Conservation (phyloP, 1,140 invertebrate species). For the Papilio xuthus region DNA sequence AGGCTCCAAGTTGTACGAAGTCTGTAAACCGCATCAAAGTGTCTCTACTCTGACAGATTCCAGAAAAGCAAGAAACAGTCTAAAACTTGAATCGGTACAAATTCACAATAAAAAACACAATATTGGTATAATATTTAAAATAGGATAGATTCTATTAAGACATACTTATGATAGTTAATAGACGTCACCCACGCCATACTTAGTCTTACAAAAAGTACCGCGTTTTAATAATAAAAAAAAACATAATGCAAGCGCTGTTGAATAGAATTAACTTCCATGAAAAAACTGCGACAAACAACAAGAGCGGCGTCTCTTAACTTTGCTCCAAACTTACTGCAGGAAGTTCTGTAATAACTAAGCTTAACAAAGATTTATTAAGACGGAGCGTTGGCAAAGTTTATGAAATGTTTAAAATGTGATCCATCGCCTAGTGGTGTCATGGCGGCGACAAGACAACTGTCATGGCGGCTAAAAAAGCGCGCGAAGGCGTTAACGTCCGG, state of each 20-base stretch:
- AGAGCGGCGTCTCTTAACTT: neutral
- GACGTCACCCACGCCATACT: too few species aligned
- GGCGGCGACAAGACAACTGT: constrained; percentile 14
- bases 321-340: constrained; percentile 2
- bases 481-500: constrained; percentile 13
- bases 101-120: neutral
- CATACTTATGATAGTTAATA: too few species aligned
- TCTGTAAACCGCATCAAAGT: constrained; percentile 18
- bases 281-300: constrained; percentile 13
- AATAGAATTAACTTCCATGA: neutral
- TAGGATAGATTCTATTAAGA: too few species aligned
- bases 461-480: constrained; percentile 15
- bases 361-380: constrained; percentile 36
- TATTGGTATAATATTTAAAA: neutral
- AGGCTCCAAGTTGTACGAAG: neutral
- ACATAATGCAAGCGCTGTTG: neutral
- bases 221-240: neutral
- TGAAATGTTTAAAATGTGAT: constrained; percentile 27
- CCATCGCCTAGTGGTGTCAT: neutral
- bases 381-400: constrained; percentile 29
- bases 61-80: neutral
- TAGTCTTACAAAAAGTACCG: too few species aligned
- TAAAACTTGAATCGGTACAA: neutral
- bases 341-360: constrained; percentile 15
- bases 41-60: neutral